Percentiles rank a stretch among this genome's conserved stretches.
Evolutionary conservation across 1,140 invertebrate species (phyloP).

Genomic region (Plutomurus gul): DNA sequence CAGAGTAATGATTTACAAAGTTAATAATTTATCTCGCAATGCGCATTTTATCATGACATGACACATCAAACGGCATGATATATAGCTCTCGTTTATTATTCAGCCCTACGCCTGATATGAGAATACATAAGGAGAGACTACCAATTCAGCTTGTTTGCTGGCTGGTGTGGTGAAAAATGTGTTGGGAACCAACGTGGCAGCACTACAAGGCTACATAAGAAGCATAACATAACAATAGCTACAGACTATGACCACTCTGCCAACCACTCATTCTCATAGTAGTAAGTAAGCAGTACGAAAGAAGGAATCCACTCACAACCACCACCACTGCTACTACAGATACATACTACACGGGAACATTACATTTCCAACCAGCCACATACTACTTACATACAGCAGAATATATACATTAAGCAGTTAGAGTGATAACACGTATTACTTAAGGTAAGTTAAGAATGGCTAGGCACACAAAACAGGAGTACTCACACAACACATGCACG

Average conservation of each 20-base stretch:
- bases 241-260: not conserved
- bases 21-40: slow-evolving; percentile 28
- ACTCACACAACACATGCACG: not conserved
- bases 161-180: slow-evolving; percentile 7
- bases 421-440: slow-evolving; percentile 24
- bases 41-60: slow-evolving; percentile 28
- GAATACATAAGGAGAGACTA: slow-evolving; percentile 26
- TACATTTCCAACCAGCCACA: not conserved
- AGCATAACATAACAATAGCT: not conserved
- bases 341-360: too few species aligned
- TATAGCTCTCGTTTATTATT: slow-evolving; percentile 28
- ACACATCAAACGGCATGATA: slow-evolving; percentile 28
- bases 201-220: not conserved
- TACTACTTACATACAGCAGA: too few species aligned
- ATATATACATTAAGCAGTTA: slow-evolving; percentile 18
- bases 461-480: not conserved
- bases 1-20: slow-evolving; percentile 18
- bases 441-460: not conserved
- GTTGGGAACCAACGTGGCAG: not conserved
- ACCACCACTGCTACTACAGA: not conserved
- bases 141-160: slow-evolving; percentile 8
- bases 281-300: not conserved
- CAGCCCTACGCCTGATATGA: slow-evolving; percentile 13
- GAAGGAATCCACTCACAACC: not conserved
- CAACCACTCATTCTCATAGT: not conserved